Evolutionary conservation across 2,888 invertebrate genomes (phyloP).

Genomic region (Frankliniella fusca): DNA sequence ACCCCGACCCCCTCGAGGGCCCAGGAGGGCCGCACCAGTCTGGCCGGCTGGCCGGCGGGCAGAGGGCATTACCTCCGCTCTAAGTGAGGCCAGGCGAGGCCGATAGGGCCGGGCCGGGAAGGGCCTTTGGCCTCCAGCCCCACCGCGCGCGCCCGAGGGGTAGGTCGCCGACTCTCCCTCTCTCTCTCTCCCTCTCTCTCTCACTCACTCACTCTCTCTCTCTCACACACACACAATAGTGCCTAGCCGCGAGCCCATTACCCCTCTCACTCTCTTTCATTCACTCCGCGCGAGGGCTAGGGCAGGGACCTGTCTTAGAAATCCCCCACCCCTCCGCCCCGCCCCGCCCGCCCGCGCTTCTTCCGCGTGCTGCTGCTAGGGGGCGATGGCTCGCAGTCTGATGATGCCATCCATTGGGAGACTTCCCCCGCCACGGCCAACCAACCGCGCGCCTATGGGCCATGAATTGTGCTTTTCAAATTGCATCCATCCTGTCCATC

Average conservation of each 20-base stretch:
- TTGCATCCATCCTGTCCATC: constrained; percentile 10
- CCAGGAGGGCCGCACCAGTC: no score
- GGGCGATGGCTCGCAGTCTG: neutral
- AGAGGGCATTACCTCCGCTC: no score
- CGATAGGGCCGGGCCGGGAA: no score
- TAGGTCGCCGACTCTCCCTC: neutral
- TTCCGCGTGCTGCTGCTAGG: neutral
- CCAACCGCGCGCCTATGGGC: neutral
- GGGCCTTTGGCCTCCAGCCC: no score
- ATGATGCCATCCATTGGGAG: neutral
- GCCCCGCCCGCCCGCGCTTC: neutral
- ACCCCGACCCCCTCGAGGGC: no score
- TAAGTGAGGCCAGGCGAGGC: no score
- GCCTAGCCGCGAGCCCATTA: no score
- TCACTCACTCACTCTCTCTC: neutral
- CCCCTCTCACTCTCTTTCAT: neutral
- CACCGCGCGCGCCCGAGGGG: no score
- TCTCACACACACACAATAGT: no score
- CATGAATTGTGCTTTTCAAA: constrained; percentile 23
- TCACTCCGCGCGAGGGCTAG: neutral
- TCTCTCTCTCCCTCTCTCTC: neutral
- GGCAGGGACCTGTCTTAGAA: no score
- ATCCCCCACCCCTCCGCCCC: neutral
- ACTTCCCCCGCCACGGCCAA: neutral
- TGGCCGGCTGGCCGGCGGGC: no score